phyloP scores from a whole-genome alignment of 2,888 invertebrate species.

The Caenorhabditis japonica region DNA sequence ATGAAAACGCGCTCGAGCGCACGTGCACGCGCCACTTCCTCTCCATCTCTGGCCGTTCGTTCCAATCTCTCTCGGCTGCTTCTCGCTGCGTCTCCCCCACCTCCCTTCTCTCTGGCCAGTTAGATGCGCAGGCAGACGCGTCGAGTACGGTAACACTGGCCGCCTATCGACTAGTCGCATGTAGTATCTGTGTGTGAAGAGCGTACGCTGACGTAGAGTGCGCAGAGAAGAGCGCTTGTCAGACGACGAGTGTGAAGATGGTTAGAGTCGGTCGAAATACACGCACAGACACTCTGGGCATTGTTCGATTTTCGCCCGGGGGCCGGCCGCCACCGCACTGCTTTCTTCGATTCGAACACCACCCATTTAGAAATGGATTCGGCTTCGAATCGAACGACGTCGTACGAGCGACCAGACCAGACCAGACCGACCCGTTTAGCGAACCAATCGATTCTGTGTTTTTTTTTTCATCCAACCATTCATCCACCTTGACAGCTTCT shows the following conservation, averaged over 20 bases:
- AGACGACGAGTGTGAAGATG: constrained; percentile 7
- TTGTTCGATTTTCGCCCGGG: constrained; percentile 25
- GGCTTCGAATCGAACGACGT: constrained; percentile 18
- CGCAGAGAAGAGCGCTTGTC: constrained; percentile 2
- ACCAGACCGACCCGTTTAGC: constrained; percentile 11
- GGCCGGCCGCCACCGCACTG: neutral
- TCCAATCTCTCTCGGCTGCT: neutral
- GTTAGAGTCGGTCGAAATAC: constrained; percentile 7
- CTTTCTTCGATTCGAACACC: constrained; percentile 23
- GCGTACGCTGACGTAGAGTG: neutral
- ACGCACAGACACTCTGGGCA: constrained; percentile 17
- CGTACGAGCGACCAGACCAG: too few species aligned
- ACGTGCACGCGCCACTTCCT: constrained; percentile 9
- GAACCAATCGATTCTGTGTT: neutral
- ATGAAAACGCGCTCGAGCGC: constrained; percentile 27
- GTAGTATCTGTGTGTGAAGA: constrained; percentile 1
- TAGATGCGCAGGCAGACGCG: constrained; percentile 22
- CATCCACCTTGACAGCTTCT: neutral
- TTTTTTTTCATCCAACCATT: neutral
- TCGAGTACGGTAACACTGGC: constrained; percentile 11
- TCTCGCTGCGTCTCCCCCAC: neutral
- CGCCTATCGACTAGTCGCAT: constrained; percentile 1
- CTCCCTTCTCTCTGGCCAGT: constrained; percentile 1
- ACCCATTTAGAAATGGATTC: constrained; percentile 22
- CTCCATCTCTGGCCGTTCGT: too few species aligned